A percentile compares a stretch with the other conserved stretches of the same genome.
Conservation (phyloP, 2,113 vertebrate species). For the Panurus biarmicus region DNA sequence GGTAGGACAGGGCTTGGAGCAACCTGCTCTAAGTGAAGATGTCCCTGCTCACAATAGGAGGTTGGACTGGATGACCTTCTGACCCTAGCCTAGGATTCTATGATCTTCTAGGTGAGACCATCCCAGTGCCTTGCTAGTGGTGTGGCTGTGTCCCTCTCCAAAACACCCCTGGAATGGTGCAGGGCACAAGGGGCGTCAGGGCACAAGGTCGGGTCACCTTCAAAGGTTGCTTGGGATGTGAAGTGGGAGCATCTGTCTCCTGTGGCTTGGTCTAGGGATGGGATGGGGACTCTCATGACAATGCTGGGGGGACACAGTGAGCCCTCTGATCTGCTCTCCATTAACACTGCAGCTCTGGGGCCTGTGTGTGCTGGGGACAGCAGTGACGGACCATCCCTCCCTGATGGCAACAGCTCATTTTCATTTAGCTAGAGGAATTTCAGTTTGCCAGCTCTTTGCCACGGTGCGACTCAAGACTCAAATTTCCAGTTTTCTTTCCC, state of each 20-base stretch:
- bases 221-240: not conserved
- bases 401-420: not conserved
- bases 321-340: not conserved
- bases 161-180: not conserved
- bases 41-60: not conserved
- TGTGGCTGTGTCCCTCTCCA: not conserved
- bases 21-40: not conserved
- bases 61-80: not conserved
- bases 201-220: not conserved
- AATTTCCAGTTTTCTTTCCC: not conserved
- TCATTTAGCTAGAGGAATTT: slow-evolving; percentile 31
- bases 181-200: rapidly evolving
- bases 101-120: not conserved
- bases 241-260: not conserved
- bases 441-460: not conserved
- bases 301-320: rapidly evolving
- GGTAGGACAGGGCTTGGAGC: not conserved
- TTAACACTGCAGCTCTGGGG: rapidly evolving
- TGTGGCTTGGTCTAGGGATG: not conserved
- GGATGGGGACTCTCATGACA: not conserved
- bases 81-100: not conserved
- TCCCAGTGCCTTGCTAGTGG: not conserved
- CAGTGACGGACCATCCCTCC: rapidly evolving
- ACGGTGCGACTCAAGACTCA: not conserved
- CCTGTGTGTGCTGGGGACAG: not conserved